These are phyloP conservation scores for Neodiprion virginianus DNA, from an alignment of 1,140 invertebrate genomes.

Conservation along the genomic window DNA sequence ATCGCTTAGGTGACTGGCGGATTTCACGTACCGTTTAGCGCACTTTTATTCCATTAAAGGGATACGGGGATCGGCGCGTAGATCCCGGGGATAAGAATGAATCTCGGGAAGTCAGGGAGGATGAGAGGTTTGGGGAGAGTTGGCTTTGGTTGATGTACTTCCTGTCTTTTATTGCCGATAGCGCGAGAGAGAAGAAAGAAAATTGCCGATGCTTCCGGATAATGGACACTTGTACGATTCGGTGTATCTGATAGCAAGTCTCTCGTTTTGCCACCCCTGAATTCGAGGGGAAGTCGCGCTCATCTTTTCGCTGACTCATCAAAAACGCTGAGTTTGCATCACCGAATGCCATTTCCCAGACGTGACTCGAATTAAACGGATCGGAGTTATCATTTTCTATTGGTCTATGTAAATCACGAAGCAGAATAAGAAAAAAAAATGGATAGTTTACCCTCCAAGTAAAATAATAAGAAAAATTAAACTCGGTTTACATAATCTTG, in stretches of 20 bases:
- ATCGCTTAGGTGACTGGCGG: conserved; percentile 23
- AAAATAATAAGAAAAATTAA: too few relatives aligned
- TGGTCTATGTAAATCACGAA: too few relatives aligned
- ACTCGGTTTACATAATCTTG: too few relatives aligned
- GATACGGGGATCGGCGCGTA: conserved; percentile 30
- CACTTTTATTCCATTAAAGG: conserved; percentile 45
- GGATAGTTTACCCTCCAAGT: too few relatives aligned
- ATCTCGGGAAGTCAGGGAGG: conserved; percentile 1
- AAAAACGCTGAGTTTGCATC: too few relatives aligned
- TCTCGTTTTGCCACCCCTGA: too few relatives aligned
- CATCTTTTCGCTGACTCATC: too few relatives aligned
- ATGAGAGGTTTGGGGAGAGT: not conserved
- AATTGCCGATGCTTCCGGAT: not conserved
- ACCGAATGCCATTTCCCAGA: too few relatives aligned
- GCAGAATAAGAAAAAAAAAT: too few relatives aligned
- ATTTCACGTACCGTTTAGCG: conserved; percentile 46
- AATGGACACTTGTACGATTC: conserved; percentile 7
- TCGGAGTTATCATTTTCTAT: too few relatives aligned
- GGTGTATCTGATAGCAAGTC: not conserved
- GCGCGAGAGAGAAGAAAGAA: not conserved
- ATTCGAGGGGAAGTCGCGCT: too few relatives aligned
- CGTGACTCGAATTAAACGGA: too few relatives aligned
- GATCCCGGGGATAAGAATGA: conserved; percentile 35
- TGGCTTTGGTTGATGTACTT: not conserved
- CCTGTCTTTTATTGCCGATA: conserved; percentile 5